These are phyloP conservation scores for Rhagologus leucostigma DNA, from an alignment of 2,113 vertebrate species.

Conservation along the genomic window DNA sequence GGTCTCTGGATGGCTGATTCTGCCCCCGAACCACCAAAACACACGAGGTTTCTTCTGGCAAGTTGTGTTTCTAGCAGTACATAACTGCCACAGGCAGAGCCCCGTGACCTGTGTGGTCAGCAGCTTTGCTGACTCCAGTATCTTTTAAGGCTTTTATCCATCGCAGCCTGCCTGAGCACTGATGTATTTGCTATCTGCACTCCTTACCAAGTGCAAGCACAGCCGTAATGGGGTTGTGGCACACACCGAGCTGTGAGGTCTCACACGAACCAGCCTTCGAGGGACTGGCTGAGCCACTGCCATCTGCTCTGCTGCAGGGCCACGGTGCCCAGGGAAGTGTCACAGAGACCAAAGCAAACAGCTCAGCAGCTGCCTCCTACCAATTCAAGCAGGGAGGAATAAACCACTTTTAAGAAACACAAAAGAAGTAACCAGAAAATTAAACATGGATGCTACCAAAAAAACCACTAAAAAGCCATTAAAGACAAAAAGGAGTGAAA, in stretches of 20 bases:
- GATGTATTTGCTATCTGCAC: neutral
- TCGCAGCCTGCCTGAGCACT: neutral
- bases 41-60: fast-evolving
- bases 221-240: fast-evolving
- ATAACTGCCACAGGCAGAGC: neutral
- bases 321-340: neutral
- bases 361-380: neutral
- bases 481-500: neutral
- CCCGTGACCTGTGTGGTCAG: neutral
- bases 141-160: neutral
- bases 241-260: neutral
- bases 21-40: neutral
- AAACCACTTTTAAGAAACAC: neutral
- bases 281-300: neutral
- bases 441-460: fast-evolving
- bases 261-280: neutral
- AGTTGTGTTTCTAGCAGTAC: neutral
- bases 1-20: fast-evolving
- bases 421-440: neutral
- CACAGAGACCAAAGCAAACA: neutral
- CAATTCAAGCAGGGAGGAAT: neutral
- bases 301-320: neutral
- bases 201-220: neutral
- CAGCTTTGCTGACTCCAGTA: neutral
- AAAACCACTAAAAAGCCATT: neutral